Base-by-base conservation (phyloP, 2,888 invertebrate genomes). In the Hedychridium roseum region DNA sequence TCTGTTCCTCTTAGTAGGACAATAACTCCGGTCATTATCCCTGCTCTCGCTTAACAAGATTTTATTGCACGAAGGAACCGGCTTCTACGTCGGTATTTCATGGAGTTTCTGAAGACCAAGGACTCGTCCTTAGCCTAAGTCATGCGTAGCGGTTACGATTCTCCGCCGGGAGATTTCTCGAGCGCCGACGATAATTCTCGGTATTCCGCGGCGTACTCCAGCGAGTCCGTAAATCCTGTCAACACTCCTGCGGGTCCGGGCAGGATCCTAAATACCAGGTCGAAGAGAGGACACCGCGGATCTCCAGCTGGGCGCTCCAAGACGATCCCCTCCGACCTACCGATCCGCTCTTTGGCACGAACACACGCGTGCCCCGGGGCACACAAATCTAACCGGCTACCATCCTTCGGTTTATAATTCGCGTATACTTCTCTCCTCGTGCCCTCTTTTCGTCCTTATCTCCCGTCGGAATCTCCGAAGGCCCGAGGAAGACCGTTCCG, bases 331-430 rank as follows among this genome's bases (percentile, higher is more conserved):
- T 54, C 49, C 67, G 67, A 67, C 52, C 57, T 53, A 43, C 42
- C 51, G 21, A 37, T 28, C 42, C 42, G 40, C 41, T 45, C n/a
- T 12, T 14, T 16, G 31, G 6, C 16, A 16, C 21, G 16, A 34
- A 36, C 48, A 52, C 59, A 50, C 54, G 45, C 50, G 57, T 43
- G 51, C 42, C 43, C 40, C 46, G 42, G 50, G 35, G 47, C 50
- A 60, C 11, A 17, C 15, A 18, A 17, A 27, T 9, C 27, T 12
- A 28, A 59, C 61, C 60, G 60, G 65, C 66, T 66, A 68, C 63
- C 66, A 66, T 66, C 64, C 57, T 54, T 67, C 55, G 61, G 50
- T 66, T 70, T 70, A 71, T 70, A 70, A 71, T 68, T 71, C 63
- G 64, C 64, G 59, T 60, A 59, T 64, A 26, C 30, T 53, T 55